Evolutionary conservation across 2,113 vertebrate species (phyloP), one percentile per base, ranked within the genome.

Genomic region (Siphamia tubifer): DNA sequence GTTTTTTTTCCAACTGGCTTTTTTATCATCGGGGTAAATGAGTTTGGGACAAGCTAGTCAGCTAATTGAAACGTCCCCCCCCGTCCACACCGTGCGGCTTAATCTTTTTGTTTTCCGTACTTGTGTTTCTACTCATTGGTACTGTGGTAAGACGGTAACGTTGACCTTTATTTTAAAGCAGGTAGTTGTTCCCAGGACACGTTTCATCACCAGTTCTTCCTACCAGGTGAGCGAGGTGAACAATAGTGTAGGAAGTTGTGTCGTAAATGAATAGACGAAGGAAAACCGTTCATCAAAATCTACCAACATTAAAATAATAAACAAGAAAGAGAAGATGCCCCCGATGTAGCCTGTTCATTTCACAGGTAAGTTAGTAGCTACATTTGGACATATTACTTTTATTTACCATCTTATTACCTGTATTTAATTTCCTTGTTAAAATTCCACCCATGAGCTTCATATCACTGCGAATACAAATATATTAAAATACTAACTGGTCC

Each of bases 221-320:
- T 8, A 15, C 68, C 75, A 83, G 82, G 83, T 80, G 66, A 78
- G 56, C 47, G 3, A 44, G 13, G 28, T 17, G 53, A 10, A 0
- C 27, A 12, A 2, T 34, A 2, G 4, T 1, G 20, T 0, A 17
- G 3, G 2, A 8, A 68, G 74, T 58, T 74, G 39, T 65, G 62
- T 13, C 74, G 3, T 1, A 4, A 4, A 34, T 32, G 3, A 10
- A 20, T 23, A 11, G 40, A 0, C 5, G 8, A 4, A 7, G 13
- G 5, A 6, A 79, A 24, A 6, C 12, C 30, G n/a, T 43, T 2
- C 1, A 1, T 0, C 8, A 5, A 9, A 21, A 25, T 24, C 8
- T 0, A 17, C 10, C 25, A 3, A 23, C 21, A 5, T 11, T 5
- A 23, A 5, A 21, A 7, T 1, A 17, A n/a, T 39, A 15, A 2